These are phyloP conservation scores for Liodrosophila aerea DNA, from an alignment of 2,888 invertebrate genomes.

Conservation along the genomic window DNA sequence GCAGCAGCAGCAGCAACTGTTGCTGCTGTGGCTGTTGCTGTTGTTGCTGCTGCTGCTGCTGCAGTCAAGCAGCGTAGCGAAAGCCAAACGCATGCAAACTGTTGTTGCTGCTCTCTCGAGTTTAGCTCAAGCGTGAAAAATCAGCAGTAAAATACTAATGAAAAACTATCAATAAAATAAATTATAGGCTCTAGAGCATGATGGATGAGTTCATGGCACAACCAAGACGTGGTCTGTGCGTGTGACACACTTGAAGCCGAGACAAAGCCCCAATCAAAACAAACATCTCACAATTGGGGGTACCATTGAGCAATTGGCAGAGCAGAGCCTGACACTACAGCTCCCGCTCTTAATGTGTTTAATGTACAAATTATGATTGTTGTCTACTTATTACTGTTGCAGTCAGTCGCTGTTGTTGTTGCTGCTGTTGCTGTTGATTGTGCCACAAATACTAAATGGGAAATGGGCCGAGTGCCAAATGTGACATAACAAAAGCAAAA, in stretches of 20 bases:
- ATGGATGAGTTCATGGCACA: slow-evolving; percentile 38
- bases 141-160: slow-evolving; percentile 8
- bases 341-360: slow-evolving; percentile 66
- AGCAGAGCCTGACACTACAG: slow-evolving; percentile 3
- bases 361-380: slow-evolving; percentile 70
- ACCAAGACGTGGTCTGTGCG: slow-evolving; percentile 9
- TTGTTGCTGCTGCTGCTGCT: not conserved
- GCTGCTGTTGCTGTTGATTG: slow-evolving; percentile 51
- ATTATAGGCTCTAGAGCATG: slow-evolving; percentile 15
- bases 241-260: slow-evolving; percentile 37
- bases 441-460: slow-evolving; percentile 72
- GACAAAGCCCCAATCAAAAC: not conserved
- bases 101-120: slow-evolving; percentile 38
- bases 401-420: slow-evolving; percentile 26
- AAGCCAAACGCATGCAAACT: slow-evolving; percentile 53
- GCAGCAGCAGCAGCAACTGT: slow-evolving; percentile 17
- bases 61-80: slow-evolving; percentile 45
- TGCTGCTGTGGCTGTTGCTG: not conserved
- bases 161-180: slow-evolving; percentile 29
- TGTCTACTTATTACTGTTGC: slow-evolving; percentile 25
- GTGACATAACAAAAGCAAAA: slow-evolving; percentile 44
- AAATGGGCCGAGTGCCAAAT: slow-evolving; percentile 57
- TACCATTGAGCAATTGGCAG: slow-evolving; percentile 42
- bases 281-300: slow-evolving; percentile 15
- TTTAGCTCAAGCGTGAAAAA: slow-evolving; percentile 63